phyloP scores from a whole-genome alignment of 2,888 invertebrate genomes.

The Drosophila fungiperda region DNA sequence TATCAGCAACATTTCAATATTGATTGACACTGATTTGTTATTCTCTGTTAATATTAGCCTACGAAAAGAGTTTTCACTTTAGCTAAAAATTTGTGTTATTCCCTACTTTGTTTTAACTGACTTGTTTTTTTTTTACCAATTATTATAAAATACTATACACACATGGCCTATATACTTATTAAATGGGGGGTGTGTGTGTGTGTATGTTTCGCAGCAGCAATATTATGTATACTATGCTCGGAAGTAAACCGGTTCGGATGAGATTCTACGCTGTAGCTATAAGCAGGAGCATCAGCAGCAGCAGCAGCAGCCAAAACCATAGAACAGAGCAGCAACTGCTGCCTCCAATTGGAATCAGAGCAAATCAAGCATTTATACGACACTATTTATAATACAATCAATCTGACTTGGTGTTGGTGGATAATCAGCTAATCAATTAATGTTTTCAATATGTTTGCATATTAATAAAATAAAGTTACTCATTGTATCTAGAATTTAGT shows the following conservation, averaged over 20 bases:
- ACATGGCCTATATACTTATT: slow-evolving; percentile 7
- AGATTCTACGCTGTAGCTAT: slow-evolving; percentile 26
- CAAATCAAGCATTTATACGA: slow-evolving; percentile 1
- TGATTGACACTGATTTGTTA: slow-evolving; percentile 49
- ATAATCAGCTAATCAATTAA: slow-evolving; percentile 29
- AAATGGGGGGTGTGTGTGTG: slow-evolving; percentile 13
- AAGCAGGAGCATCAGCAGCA: slow-evolving; percentile 12
- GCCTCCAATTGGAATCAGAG: slow-evolving; percentile 6
- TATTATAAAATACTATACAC: slow-evolving; percentile 3
- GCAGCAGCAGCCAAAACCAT: slow-evolving; percentile 7
- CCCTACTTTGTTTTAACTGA: neutral
- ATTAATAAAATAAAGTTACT: neutral
- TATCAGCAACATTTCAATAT: slow-evolving; percentile 51
- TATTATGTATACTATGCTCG: slow-evolving; percentile 31
- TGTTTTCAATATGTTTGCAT: slow-evolving; percentile 7
- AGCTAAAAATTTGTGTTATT: slow-evolving; percentile 12
- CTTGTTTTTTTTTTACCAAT: neutral
- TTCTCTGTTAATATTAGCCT: slow-evolving; percentile 42
- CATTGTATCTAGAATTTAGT: neutral
- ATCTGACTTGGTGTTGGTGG: slow-evolving; percentile 11
- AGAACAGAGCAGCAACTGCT: slow-evolving; percentile 32
- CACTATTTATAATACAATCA: slow-evolving; percentile 13
- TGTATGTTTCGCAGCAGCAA: slow-evolving; percentile 1
- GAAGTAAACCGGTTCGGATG: slow-evolving; percentile 58
- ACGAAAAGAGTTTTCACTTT: slow-evolving; percentile 15